Conservation (phyloP, 1,140 invertebrate genomes). For the Saccostrea echinata region DNA sequence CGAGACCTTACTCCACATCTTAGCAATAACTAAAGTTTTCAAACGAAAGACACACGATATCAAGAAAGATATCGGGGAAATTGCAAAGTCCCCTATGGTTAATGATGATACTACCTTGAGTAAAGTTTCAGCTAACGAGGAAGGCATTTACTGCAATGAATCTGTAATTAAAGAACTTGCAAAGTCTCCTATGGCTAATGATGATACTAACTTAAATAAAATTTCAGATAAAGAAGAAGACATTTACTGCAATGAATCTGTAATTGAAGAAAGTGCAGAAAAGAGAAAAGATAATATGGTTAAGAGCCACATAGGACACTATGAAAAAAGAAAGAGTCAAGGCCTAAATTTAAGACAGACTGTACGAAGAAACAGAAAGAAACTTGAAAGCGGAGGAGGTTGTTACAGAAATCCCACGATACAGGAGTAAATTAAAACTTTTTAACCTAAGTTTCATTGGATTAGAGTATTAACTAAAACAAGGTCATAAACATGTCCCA, state of each 20-base stretch:
- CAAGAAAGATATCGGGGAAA: not conserved
- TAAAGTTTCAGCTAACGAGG: not conserved
- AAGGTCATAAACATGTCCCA: too few relatives aligned
- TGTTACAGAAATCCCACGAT: not conserved
- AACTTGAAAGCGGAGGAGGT: not conserved
- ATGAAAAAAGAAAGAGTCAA: not conserved
- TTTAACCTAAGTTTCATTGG: too few relatives aligned
- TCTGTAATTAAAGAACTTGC: not conserved
- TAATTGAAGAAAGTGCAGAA: not conserved
- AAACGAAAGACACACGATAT: slow-evolving; percentile 4
- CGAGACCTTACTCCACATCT: slow-evolving; percentile 97
- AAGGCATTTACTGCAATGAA: not conserved
- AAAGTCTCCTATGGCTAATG: not conserved
- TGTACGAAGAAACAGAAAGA: not conserved
- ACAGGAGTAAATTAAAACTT: not conserved
- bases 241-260: not conserved
- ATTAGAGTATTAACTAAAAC: too few relatives aligned
- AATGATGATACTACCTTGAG: not conserved
- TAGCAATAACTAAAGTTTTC: slow-evolving; percentile 83
- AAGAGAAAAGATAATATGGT: not conserved
- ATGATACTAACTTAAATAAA: not conserved
- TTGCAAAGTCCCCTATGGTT: not conserved
- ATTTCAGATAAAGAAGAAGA: not conserved
- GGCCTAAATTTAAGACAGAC: not conserved
- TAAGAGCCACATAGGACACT: not conserved